Evolutionary conservation across 2,797 vertebrate species (phyloP).

Genomic region (Tapirus indicus): DNA sequence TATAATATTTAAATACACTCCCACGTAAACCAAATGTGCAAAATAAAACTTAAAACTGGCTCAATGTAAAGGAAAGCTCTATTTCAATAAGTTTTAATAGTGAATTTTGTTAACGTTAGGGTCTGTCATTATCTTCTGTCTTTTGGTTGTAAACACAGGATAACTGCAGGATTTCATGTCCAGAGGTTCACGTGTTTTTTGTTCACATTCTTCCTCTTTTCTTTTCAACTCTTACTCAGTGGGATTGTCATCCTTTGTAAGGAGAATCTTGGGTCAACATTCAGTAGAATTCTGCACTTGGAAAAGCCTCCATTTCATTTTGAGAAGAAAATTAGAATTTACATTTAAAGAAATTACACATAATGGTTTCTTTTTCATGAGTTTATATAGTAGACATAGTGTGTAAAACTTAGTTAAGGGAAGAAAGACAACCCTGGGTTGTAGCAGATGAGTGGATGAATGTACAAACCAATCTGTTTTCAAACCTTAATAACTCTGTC

Average conservation of each 20-base stretch:
- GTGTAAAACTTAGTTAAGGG: slow-evolving; percentile 65
- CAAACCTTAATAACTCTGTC: neutral
- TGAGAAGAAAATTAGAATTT: slow-evolving; percentile 37
- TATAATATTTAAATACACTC: slow-evolving; percentile 40
- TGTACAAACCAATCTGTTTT: slow-evolving; percentile 53
- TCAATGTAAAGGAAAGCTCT: slow-evolving; percentile 61
- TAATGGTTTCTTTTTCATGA: slow-evolving; percentile 37
- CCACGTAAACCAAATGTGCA: slow-evolving; percentile 4
- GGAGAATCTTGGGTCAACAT: slow-evolving; percentile 42
- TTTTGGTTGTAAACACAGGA: slow-evolving; percentile 63
- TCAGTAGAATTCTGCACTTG: slow-evolving; percentile 53
- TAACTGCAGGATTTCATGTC: slow-evolving; percentile 64
- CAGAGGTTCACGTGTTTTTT: slow-evolving; percentile 60
- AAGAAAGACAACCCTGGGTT: slow-evolving; percentile 62
- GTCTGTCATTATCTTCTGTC: neutral
- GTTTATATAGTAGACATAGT: slow-evolving; percentile 57
- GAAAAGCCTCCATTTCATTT: slow-evolving; percentile 76
- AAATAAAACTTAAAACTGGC: slow-evolving; percentile 20
- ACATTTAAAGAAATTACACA: slow-evolving; percentile 41
- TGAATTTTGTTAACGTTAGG: slow-evolving; percentile 59
- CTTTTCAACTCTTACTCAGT: slow-evolving; percentile 64
- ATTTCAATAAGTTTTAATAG: slow-evolving; percentile 53
- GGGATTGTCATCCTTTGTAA: slow-evolving; percentile 54
- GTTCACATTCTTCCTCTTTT: slow-evolving; percentile 64
- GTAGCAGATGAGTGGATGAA: slow-evolving; percentile 77